Base-by-base conservation (phyloP, 2,113 vertebrate genomes). In the Scopus umbretta region DNA sequence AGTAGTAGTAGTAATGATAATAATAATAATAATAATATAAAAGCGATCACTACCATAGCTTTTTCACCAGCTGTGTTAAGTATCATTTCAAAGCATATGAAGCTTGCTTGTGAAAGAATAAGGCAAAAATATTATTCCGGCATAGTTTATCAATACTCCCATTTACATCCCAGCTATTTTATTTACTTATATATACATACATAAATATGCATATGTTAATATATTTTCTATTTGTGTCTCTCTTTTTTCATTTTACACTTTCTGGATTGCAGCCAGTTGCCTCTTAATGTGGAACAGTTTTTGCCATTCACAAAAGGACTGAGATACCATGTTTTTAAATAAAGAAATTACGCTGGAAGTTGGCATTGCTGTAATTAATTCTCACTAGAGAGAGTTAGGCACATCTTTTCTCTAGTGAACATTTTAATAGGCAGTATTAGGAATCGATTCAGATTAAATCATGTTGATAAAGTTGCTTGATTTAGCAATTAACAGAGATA, bases 401-500 rank as follows among this genome's bases (percentile, higher is more conserved):
- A 14, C 65, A 45, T 90, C 80, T 92, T 94, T 80, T 76, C 92
- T 96, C 84, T 47, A 88, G 83, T 62, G 76, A 95, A 67, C n/a
- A 85, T 85, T 95, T 95, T 94, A 97, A 97, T 91, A 95, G 67
- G 84, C 78, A 93, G 88, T 95, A 95, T 97, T 93, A 97, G 80
- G 61, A 98, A 96, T 59, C 29, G 27, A 96, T 96, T 98, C 45
- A 82, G 94, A 97, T 97, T 97, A 97, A 97, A 97, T 94, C 70
- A 78, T 96, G 91, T 97, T 97, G 96, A 96, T 94, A 96, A 97
- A 97, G 87, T 79, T 95, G 92, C 90, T 91, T 97, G 97, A 97
- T 96, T 97, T 95, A 90, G 88, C 94, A 97, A 96, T 98, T 97
- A 98, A 86, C 38, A 59, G 68, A 90, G 86, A 61, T 96, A 97